Evolutionary conservation across 2,888 invertebrate genomes (phyloP).

Genomic region (Charanyca ferruginea): DNA sequence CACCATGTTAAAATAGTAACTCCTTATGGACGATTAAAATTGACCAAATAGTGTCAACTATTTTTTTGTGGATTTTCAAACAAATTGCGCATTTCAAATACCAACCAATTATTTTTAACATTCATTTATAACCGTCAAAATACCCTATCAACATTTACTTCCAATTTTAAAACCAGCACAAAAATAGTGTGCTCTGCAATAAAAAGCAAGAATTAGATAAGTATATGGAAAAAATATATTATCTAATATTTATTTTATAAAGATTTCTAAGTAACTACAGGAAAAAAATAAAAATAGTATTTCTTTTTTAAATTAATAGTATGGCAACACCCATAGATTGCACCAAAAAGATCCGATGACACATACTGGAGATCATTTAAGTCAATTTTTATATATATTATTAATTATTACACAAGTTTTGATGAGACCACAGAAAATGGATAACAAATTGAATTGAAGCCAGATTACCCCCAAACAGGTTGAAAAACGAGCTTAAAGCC

Average conservation of each 20-base stretch:
- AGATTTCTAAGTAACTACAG: slow-evolving; percentile 55
- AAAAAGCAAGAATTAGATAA: slow-evolving; percentile 34
- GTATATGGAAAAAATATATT: slow-evolving; percentile 39
- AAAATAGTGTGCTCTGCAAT: slow-evolving; percentile 13
- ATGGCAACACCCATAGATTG: slow-evolving; percentile 69
- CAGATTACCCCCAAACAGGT: too few relatives aligned
- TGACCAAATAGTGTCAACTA: neutral
- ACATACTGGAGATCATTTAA: slow-evolving; percentile 66
- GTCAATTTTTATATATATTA: slow-evolving; percentile 35
- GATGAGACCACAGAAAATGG: neutral
- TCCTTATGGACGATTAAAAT: neutral
- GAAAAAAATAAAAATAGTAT: slow-evolving; percentile 60
- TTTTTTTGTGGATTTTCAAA: neutral
- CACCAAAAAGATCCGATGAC: slow-evolving; percentile 69
- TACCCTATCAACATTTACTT: slow-evolving; percentile 7
- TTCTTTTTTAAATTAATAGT: slow-evolving; percentile 53
- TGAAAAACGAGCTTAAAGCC: too few relatives aligned
- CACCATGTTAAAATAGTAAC: neutral
- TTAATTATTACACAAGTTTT: slow-evolving; percentile 23
- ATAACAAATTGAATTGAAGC: too few relatives aligned
- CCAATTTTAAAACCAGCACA: slow-evolving; percentile 18
- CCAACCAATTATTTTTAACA: slow-evolving; percentile 19
- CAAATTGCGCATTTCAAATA: slow-evolving; percentile 30
- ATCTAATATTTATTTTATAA: slow-evolving; percentile 30
- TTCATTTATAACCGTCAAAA: slow-evolving; percentile 30